These are phyloP conservation scores for Trissoscelio sp. DNA, from an alignment of 2,888 invertebrate genomes.

Conservation along the genomic window DNA sequence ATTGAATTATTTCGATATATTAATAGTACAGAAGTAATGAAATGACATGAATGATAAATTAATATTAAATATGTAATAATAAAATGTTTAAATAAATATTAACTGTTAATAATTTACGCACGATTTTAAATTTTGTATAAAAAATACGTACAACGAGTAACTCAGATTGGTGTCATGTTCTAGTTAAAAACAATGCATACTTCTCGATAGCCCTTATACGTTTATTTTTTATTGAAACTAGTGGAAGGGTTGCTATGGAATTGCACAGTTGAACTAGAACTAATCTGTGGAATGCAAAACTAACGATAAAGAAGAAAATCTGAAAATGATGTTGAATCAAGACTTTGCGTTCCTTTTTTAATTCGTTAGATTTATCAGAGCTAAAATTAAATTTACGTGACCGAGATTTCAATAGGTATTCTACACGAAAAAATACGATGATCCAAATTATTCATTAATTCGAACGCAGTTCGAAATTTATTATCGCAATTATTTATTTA, in stretches of 20 bases:
- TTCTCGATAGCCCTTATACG: background rate
- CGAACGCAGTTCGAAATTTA: background rate
- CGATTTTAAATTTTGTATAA: no score
- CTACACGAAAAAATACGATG: background rate
- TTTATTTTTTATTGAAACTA: slow-evolving; percentile 4
- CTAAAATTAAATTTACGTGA: slow-evolving; percentile 3
- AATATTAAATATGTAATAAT: no score
- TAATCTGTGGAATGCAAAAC: background rate
- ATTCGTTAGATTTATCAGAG: background rate
- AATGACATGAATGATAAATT: no score
- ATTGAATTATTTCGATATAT: background rate
- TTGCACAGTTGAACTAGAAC: background rate
- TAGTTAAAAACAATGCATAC: slow-evolving; percentile 5
- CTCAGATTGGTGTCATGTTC: slow-evolving; percentile 4
- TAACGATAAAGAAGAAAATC: background rate
- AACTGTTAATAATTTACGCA: background rate
- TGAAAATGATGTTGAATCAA: background rate
- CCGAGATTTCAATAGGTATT: background rate
- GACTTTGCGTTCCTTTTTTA: background rate
- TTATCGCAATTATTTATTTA: background rate
- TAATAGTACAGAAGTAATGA: no score
- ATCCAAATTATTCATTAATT: background rate
- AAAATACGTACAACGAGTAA: background rate
- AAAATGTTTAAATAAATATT: background rate
- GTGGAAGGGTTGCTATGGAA: background rate